Evolutionary conservation across 1,140 invertebrate genomes (phyloP).

Genomic region (Drosophila jambulina): DNA sequence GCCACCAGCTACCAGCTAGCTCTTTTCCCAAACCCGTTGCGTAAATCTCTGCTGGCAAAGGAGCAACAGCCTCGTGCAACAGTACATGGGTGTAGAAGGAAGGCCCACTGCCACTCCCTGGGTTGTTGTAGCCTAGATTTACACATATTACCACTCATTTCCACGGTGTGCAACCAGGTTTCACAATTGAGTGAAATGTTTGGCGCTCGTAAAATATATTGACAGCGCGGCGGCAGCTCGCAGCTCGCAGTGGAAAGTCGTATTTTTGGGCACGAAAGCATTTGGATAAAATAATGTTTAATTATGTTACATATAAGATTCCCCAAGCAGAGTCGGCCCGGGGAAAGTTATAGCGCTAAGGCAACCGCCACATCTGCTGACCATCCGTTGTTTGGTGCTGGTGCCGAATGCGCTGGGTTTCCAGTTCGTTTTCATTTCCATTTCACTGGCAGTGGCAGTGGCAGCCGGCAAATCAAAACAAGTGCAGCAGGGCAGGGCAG

Average conservation of each 20-base stretch:
- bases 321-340: neutral
- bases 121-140: conserved; percentile 13
- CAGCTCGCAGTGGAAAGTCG: conserved; percentile 29
- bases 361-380: conserved; percentile 52
- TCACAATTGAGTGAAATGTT: conserved; percentile 29
- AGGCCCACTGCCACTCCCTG: conserved; percentile 10
- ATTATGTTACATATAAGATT: conserved; percentile 44
- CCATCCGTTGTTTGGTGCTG: conserved; percentile 47
- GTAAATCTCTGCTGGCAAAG: conserved; percentile 4
- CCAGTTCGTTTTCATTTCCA: conserved; percentile 15
- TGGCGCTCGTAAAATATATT: conserved; percentile 39
- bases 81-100: neutral
- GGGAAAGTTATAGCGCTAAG: conserved; percentile 50
- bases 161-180: conserved; percentile 19
- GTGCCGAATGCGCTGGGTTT: conserved; percentile 12
- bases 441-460: conserved; percentile 19
- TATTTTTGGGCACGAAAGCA: conserved; percentile 42
- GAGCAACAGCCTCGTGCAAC: conserved; percentile 5
- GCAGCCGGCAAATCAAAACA: conserved; percentile 30
- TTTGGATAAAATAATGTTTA: conserved; percentile 60
- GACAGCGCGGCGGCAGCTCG: conserved; percentile 5
- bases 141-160: conserved; percentile 28
- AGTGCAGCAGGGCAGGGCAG: conserved; percentile 4
- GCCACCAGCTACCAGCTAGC: neutral
- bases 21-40: conserved; percentile 11